A percentile compares a stretch with the other conserved stretches of the same genome.
phyloP scores from a whole-genome alignment of 2,797 vertebrate species.

The Cryptoprocta ferox region DNA sequence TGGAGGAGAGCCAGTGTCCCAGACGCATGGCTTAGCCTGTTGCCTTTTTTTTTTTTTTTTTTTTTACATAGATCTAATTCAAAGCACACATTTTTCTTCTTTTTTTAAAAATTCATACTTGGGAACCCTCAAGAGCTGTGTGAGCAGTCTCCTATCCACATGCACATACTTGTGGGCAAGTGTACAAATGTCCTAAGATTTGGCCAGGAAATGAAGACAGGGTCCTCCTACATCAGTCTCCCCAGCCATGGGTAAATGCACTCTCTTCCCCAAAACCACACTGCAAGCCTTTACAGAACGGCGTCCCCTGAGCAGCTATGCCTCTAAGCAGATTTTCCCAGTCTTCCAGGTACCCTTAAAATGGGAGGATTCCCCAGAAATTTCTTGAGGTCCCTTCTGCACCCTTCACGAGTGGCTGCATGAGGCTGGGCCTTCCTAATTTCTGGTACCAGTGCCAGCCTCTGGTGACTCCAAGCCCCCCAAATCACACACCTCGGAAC shows the following conservation, averaged over 20 bases:
- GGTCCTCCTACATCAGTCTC: neutral
- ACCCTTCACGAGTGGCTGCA: neutral
- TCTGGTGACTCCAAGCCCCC: neutral
- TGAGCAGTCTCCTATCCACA: conserved; percentile 40
- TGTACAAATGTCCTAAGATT: neutral
- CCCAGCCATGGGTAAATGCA: neutral
- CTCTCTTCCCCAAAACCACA: neutral
- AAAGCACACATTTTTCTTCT: conserved; percentile 74
- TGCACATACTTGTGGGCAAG: conserved; percentile 55
- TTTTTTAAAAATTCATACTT: conserved; percentile 62
- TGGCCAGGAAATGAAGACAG: neutral
- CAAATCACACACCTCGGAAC: neutral
- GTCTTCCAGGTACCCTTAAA: neutral
- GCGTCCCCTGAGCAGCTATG: neutral
- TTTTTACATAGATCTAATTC: conserved; percentile 57
- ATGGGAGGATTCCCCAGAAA: neutral
- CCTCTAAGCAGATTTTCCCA: neutral
- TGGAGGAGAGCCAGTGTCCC: conserved; percentile 37
- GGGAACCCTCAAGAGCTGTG: conserved; percentile 70
- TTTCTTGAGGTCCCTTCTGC: neutral
- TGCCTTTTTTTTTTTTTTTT: neutral
- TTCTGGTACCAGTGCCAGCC: neutral
- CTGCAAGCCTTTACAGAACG: neutral
- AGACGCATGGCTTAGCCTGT: neutral
- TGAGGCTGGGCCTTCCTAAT: no score